A percentile compares a stretch with the other conserved stretches of the same genome.
Evolutionary conservation across 1,140 invertebrate genomes (phyloP).

Genomic region (Pectinophora gossypiella): DNA sequence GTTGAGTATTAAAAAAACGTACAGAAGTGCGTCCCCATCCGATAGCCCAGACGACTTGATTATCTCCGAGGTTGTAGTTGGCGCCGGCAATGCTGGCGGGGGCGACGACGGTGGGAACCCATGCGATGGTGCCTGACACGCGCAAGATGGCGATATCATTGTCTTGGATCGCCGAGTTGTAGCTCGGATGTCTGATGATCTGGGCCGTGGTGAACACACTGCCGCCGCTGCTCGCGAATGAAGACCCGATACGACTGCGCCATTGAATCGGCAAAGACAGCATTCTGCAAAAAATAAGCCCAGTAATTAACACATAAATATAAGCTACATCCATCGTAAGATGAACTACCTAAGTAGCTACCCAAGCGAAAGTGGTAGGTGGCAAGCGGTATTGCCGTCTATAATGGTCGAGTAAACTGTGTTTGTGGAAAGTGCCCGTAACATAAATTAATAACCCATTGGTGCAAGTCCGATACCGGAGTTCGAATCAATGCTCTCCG

Average conservation of each 20-base stretch:
- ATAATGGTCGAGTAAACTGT: not conserved
- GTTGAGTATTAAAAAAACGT: no score
- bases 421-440: no score
- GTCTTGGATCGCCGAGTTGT: constrained; percentile 71
- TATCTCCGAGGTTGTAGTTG: constrained; percentile 35
- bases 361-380: no score
- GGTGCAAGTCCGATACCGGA: no score
- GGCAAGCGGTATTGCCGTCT: not conserved
- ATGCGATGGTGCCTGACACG: constrained; percentile 68
- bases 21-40: not conserved
- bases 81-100: constrained; percentile 30
- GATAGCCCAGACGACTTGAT: constrained; percentile 28
- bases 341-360: no score
- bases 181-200: constrained; percentile 71
- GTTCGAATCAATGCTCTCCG: no score
- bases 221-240: constrained; percentile 34
- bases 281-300: constrained; percentile 23
- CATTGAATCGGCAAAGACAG: constrained; percentile 24
- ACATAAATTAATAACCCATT: no score
- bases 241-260: constrained; percentile 37
- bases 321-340: no score
- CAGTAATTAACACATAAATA: not conserved
- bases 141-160: constrained; percentile 82
- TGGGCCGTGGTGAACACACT: constrained; percentile 27
- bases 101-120: constrained; percentile 18